Conservation (phyloP, 2,113 vertebrate species). For the Boleophthalmus pectinirostris region DNA sequence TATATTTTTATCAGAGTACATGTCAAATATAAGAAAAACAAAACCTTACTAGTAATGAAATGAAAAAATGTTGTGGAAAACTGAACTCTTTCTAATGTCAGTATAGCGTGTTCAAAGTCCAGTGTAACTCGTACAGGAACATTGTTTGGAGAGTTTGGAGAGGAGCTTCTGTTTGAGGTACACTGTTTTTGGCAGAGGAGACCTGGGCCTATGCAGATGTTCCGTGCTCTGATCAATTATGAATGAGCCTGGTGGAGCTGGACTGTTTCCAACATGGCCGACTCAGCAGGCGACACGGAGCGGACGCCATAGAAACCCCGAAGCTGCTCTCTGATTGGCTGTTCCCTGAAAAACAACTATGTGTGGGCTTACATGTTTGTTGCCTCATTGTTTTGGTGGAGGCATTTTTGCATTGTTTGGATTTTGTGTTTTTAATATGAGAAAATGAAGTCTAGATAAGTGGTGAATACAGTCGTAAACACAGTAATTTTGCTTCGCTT, state of each 20-base stretch:
- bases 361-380: background rate
- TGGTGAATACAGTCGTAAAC: background rate
- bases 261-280: conserved; percentile 22
- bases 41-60: too few species aligned
- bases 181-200: conserved; percentile 8
- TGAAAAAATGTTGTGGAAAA: too few species aligned
- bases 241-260: conserved; percentile 33
- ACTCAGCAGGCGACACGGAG: conserved; percentile 33
- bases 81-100: too few species aligned
- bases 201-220: conserved; percentile 24
- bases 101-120: too few species aligned
- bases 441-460: background rate
- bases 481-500: background rate
- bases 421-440: background rate
- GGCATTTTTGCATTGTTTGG: background rate
- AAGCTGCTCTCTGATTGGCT: background rate
- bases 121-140: too few species aligned
- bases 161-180: conserved; percentile 1
- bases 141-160: background rate
- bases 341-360: background rate
- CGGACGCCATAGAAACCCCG: background rate
- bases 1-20: too few species aligned
- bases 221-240: conserved; percentile 56
- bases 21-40: too few species aligned
- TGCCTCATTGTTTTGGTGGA: conserved; percentile 3